Conservation (phyloP, 1,140 invertebrate genomes). For the Aleiodes sp. region DNA sequence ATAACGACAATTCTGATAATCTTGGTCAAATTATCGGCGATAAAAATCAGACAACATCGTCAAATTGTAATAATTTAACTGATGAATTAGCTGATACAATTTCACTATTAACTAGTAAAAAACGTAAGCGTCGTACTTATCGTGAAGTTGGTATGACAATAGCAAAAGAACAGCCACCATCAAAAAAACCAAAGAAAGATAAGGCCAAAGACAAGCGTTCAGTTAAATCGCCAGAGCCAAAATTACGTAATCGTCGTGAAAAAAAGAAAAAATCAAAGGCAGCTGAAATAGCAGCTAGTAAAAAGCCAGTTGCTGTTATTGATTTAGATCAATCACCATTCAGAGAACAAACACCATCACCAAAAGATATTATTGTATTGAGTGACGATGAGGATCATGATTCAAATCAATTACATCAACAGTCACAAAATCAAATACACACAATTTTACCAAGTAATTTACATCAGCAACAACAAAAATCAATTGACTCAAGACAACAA, state of each 20-base stretch:
- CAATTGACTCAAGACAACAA: neutral
- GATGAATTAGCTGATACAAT: conserved; percentile 58
- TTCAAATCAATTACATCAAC: conserved; percentile 23
- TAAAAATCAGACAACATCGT: neutral
- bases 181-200: conserved; percentile 63
- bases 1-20: conserved; percentile 72
- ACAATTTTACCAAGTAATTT: neutral
- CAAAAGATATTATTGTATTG: conserved; percentile 81
- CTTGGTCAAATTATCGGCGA: neutral
- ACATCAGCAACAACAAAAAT: conserved; percentile 21
- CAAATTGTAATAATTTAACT: conserved; percentile 39
- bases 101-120: conserved; percentile 56
- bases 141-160: conserved; percentile 1
- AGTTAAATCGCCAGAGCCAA: conserved; percentile 64
- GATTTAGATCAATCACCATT: conserved; percentile 87
- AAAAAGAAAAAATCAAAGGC: conserved; percentile 68
- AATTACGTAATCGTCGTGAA: conserved; percentile 52
- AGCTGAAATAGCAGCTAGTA: conserved; percentile 62
- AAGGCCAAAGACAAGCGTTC: conserved; percentile 63
- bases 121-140: conserved; percentile 54
- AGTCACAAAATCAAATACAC: conserved; percentile 37
- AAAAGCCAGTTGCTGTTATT: conserved; percentile 84
- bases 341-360: conserved; percentile 80
- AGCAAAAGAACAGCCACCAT: conserved; percentile 47
- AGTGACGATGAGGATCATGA: conserved; percentile 76